Base-by-base conservation (phyloP, 2,888 invertebrate genomes). In the Apodemia mormo region DNA sequence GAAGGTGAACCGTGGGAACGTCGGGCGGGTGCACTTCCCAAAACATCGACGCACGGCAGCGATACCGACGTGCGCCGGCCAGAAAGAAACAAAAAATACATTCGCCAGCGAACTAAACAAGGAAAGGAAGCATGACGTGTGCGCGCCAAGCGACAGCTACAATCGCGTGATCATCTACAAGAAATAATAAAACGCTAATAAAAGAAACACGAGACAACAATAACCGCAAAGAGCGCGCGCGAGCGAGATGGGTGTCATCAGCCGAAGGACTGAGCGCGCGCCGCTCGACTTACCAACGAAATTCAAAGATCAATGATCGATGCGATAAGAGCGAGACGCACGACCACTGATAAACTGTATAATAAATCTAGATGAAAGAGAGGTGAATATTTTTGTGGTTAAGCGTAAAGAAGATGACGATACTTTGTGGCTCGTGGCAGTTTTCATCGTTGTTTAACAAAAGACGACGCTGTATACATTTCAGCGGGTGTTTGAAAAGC, bases 1-100 rank as follows among this genome's bases (percentile, higher is more conserved):
- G 90, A 91, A 90, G 92, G 91, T 90, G 89, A 89, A 93, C 92
- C 94, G 94, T 94, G 94, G 94, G 94, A 94, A 94, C 91, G 89
- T 71, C 89, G 88, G 89, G 89, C 94, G 92, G 93, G 93, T 93
- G 94, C 93, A 92, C 93, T 93, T 94, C 94, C 94, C 94, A 94
- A 94, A 94, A 94, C 93, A 93, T 92, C 92, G 90, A 87, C 91
- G 92, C 92, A 92, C 92, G 90, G 91, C 92, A 90, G 91, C 92
- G 85, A 85, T 85, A 82, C 84, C 86, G 89, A 90, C 92, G 89
- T 89, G 90, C 89, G 91, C 89, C 88, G 85, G 79, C 73, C 74
- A 68, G 78, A 90, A 78, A 74, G 87, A 86, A 87, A 90, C 65
- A 68, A 56, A 79, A 72, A 65, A 85, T 81, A 70, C 74, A 14